These are phyloP conservation scores for Tinea trinotella DNA, from an alignment of 2,888 invertebrate genomes.

Conservation along the genomic window DNA sequence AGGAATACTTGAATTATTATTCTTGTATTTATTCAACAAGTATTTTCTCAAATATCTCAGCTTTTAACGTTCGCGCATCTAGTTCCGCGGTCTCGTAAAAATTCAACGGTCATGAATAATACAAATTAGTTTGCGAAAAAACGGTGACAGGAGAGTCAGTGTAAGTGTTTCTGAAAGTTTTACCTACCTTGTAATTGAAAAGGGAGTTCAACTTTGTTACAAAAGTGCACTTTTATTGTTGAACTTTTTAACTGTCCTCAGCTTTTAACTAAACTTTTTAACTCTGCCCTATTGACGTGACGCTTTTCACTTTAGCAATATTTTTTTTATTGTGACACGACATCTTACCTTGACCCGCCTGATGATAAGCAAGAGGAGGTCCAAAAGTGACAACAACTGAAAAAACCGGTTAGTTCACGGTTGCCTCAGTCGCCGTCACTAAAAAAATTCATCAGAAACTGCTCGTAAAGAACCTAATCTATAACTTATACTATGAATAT, in stretches of 20 bases:
- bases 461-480: too few species aligned
- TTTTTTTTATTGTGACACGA: too few species aligned
- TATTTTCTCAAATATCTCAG: conserved; percentile 8
- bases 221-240: neutral
- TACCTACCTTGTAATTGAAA: conserved; percentile 19
- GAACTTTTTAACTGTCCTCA: conserved; percentile 10
- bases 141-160: conserved; percentile 5
- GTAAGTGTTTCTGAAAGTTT: conserved; percentile 11
- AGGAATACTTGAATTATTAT: conserved; percentile 10
- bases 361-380: too few species aligned
- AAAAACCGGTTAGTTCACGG: too few species aligned
- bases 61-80: neutral
- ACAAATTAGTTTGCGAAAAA: conserved; percentile 30
- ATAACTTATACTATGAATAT: too few species aligned
- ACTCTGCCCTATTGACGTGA: too few species aligned
- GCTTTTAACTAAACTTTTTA: too few species aligned
- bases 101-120: conserved; percentile 44
- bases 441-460: too few species aligned
- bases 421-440: too few species aligned
- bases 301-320: too few species aligned
- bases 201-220: conserved; percentile 1
- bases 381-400: too few species aligned
- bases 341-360: too few species aligned
- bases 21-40: conserved; percentile 14
- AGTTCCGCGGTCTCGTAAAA: conserved; percentile 27